phyloP scores from a whole-genome alignment of 2,888 invertebrate genomes.

The Eupeodes latifasciatus region DNA sequence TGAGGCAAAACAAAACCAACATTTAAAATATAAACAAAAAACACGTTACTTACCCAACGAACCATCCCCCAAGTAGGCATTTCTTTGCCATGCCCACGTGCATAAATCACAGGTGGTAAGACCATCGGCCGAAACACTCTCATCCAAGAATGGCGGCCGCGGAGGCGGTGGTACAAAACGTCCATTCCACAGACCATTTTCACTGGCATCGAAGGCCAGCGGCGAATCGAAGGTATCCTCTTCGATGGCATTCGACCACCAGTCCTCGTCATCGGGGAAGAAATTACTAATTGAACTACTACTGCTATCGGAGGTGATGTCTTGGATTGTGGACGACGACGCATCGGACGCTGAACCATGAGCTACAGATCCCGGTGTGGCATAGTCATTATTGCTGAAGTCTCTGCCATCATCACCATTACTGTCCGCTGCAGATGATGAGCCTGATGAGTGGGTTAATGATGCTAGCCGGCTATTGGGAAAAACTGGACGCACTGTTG shows the following conservation, averaged over 20 bases:
- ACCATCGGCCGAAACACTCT: constrained; percentile 87
- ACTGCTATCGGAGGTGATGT: constrained; percentile 75
- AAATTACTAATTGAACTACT: constrained; percentile 78
- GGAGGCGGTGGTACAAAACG: constrained; percentile 89
- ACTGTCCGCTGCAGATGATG: constrained; percentile 73
- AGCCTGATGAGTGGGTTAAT: constrained; percentile 77
- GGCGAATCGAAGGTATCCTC: constrained; percentile 84
- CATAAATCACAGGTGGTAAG: constrained; percentile 90
- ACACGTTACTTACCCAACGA: constrained; percentile 85
- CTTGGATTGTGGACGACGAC: constrained; percentile 63
- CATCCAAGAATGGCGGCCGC: constrained; percentile 88
- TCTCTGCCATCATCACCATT: constrained; percentile 61
- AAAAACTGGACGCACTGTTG: constrained; percentile 82
- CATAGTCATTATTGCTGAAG: constrained; percentile 62
- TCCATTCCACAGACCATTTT: constrained; percentile 84
- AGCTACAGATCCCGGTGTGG: constrained; percentile 68
- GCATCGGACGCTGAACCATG: constrained; percentile 68
- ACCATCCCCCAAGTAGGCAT: constrained; percentile 86
- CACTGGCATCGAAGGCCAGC: constrained; percentile 84
- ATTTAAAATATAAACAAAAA: constrained; percentile 15
- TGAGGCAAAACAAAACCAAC: constrained; percentile 31
- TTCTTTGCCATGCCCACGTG: constrained; percentile 89
- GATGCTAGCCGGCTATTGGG: constrained; percentile 82
- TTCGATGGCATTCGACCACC: constrained; percentile 84
- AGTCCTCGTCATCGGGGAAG: constrained; percentile 81